Evolutionary conservation across 2,888 invertebrate species (phyloP), one percentile per base, ranked within the genome.

Genomic region (Synergus gifuensis): DNA sequence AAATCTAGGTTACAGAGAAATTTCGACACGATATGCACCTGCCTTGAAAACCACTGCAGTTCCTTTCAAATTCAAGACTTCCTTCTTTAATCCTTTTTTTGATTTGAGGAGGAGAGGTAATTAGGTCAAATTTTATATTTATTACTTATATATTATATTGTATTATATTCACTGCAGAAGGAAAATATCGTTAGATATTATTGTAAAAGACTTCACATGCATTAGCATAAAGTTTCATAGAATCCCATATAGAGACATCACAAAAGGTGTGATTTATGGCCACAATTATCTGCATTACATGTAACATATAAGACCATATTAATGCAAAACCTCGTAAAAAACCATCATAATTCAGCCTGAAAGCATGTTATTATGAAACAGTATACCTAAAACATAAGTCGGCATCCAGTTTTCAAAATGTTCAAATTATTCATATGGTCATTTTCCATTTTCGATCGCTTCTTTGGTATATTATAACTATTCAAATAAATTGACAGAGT

Each of bases 1-100:
- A 69, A 73, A 73, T 73, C 36, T 73, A 73, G 73, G 73, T 73
- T 73, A 54, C 73, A 14, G 73, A 73, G 73, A 73, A 54, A 73
- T 73, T 73, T 49, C 73, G 36, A 54, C 73, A 73, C 28, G 46
- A 69, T n/a, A 69, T n/a, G 28, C 49, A 73, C 49, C 36, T 73
- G 49, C 54, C 36, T 73, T 73, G 49, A 16, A 44, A 73, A 46
- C 49, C 28, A 14, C 22, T 28, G 28, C 36, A 73, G 28, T 54
- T 54, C n/a, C 54, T 54, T 54, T n/a, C 54, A n/a, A 54, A 54
- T 54, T 54, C 54, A n/a, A 54, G n/a, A 54, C 54, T 54, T 54
- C 54, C 54, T 54, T 2, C 16, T 16, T 49, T n/a, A 8, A 9
- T 54, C 54, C 9, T 54, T 54, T n/a, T n/a, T 9, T n/a, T 8